A percentile compares a stretch with the other conserved stretches of the same genome.
These are phyloP conservation scores for Malthinus flaveolus DNA, from an alignment of 2,888 invertebrate genomes.

Conservation along the genomic window DNA sequence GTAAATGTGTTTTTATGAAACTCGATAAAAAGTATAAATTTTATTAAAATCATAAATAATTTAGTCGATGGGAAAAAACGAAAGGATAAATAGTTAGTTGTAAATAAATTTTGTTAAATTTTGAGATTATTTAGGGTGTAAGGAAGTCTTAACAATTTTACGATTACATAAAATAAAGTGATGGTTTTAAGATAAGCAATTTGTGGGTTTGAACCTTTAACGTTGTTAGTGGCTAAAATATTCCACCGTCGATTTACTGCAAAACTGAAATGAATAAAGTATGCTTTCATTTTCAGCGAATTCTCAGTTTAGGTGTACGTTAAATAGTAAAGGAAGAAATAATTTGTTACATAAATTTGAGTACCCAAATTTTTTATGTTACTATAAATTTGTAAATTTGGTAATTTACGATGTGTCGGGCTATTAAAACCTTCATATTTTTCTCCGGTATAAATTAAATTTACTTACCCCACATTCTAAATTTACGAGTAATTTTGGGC, in stretches of 20 bases:
- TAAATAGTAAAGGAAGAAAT: conserved; percentile 6
- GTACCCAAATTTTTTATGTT: conserved; percentile 5
- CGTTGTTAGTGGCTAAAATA: conserved; percentile 13
- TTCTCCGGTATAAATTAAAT: neutral
- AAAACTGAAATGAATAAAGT: conserved; percentile 19
- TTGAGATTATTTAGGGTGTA: no score
- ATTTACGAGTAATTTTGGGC: no score
- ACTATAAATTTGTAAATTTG: conserved; percentile 7
- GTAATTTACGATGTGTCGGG: conserved; percentile 2
- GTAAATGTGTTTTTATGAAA: no score
- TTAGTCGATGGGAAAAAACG: no score
- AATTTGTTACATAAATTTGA: conserved; percentile 6
- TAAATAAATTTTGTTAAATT: no score
- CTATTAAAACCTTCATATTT: neutral
- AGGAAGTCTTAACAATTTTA: conserved; percentile 3
- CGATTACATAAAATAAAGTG: conserved; percentile 5
- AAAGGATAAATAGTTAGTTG: no score
- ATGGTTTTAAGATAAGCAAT: conserved; percentile 6
- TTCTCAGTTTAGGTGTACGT: conserved; percentile 10
- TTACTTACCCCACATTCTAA: no score
- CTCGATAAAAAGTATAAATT: no score
- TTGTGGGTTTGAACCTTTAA: conserved; percentile 4
- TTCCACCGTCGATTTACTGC: conserved; percentile 16
- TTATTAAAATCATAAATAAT: no score
- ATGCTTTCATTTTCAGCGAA: conserved; percentile 17